Conservation (phyloP, 2,113 vertebrate genomes). For the Chelonoidis abingdonii region DNA sequence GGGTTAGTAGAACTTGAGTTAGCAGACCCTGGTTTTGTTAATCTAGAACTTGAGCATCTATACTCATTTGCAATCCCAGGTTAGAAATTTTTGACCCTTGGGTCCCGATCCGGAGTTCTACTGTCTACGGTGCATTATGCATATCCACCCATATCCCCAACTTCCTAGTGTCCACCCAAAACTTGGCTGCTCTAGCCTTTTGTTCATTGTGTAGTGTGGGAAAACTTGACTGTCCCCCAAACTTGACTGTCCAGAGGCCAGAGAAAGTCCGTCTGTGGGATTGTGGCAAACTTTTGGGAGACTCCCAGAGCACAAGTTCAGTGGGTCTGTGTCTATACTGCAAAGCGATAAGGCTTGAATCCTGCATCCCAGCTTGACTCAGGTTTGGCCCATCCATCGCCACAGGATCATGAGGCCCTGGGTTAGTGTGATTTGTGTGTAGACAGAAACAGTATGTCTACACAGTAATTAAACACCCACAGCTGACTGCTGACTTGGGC, state of each 20-base stretch:
- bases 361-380: neutral
- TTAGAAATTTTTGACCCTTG: neutral
- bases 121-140: neutral
- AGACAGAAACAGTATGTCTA: neutral
- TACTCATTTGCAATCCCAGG: neutral
- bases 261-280: neutral
- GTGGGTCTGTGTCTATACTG: neutral
- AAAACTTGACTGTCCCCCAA: neutral
- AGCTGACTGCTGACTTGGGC: neutral
- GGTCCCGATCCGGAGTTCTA: neutral
- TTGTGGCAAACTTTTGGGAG: neutral
- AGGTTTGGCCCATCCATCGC: neutral
- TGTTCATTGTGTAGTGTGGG: neutral
- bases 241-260: neutral
- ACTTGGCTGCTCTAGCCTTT: neutral
- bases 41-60: neutral
- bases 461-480: neutral
- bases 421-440: neutral
- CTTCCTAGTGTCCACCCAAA: neutral
- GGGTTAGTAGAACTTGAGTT: neutral
- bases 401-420: neutral
- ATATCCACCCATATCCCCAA: neutral
- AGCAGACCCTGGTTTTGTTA: neutral
- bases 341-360: neutral
- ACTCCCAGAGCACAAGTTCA: neutral